A percentile compares a stretch with the other conserved stretches of the same genome.
These are phyloP conservation scores for Drosophila fungiperda DNA, from an alignment of 2,888 invertebrate species.

Conservation along the genomic window DNA sequence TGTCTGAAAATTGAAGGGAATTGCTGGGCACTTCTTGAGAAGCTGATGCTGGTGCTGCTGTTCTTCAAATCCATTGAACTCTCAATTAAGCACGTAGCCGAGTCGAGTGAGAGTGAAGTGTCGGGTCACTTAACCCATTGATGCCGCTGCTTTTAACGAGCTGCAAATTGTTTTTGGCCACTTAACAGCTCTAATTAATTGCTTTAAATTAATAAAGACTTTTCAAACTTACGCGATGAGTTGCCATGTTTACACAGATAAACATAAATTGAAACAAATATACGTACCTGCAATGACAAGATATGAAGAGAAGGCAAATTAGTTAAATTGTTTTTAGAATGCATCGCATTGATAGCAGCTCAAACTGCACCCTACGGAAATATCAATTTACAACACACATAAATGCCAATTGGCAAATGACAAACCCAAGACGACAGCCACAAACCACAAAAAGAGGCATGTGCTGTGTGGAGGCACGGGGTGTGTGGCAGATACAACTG, in stretches of 20 bases:
- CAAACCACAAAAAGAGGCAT: conserved; percentile 15
- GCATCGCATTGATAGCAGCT: conserved; percentile 26
- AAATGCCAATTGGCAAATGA: conserved; percentile 67
- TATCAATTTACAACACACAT: conserved; percentile 67
- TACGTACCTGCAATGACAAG: conserved; percentile 56
- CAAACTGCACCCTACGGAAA: conserved; percentile 58
- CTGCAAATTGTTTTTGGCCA: conserved; percentile 59
- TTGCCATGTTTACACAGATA: neutral
- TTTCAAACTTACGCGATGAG: conserved; percentile 26
- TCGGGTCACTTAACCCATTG: conserved; percentile 61
- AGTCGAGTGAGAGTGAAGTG: conserved; percentile 14
- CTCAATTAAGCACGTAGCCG: conserved; percentile 63
- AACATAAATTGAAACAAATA: neutral
- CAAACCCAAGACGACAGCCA: conserved; percentile 48
- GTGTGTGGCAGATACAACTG: neutral
- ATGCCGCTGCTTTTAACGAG: conserved; percentile 48
- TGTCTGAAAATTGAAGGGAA: neutral
- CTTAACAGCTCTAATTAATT: conserved; percentile 60
- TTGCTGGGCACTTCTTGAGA: conserved; percentile 24
- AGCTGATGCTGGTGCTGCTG: conserved; percentile 26
- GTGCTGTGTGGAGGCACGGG: neutral
- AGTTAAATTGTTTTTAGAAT: conserved; percentile 52
- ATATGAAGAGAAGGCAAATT: conserved; percentile 41
- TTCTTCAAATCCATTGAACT: conserved; percentile 57
- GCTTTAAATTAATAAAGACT: conserved; percentile 55